Base-by-base conservation (phyloP, 2,888 invertebrate genomes). In the Pogonocherus hispidulus region DNA sequence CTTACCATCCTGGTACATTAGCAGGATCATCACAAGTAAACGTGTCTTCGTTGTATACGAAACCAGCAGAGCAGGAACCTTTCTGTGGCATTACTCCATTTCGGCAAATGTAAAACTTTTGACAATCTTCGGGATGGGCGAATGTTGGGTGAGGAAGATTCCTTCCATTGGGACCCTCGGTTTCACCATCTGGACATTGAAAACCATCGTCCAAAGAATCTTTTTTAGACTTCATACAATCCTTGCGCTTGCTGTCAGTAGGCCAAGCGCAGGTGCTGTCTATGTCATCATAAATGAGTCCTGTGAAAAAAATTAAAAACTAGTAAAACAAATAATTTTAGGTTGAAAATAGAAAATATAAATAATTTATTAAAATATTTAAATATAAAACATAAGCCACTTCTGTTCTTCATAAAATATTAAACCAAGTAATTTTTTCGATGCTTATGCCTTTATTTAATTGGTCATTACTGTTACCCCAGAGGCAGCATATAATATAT, bases 51-150 rank as follows among this genome's bases (percentile, higher is more conserved):
- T 94, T 94, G 87, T 94, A 95, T 51, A 94, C 94, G 62, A 89
- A 90, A 44, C 92, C 93, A 0, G 88, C 86, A 0, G 91, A 89
- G 80, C 94, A 94, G 77, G 91, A 90, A 4, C 93, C 92, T 79
- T 91, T 91, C 82, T 93, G 92, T 0, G 94, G 94, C 77, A 89
- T 90, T 2, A 92, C 88, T 0, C 92, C 93, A 78, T 93, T 93
- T 72, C 92, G 88, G 85, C 94, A 94, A 79, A 94, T 93, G 87
- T 93, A 94, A 87, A 94, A 94, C 82, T 93, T 93, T 81, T 91
- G 91, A 82, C 94, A 94, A 83, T 94, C 93, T 20, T 92, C 91
- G 0, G 92, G 92, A 85, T 94, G 93, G 1, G 93, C 89, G 86
- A 90, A 94, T 0, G 93, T 93, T 0, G 93, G 93, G 84, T 94